These are phyloP conservation scores for Sciurus carolinensis DNA, from an alignment of 2,797 vertebrate genomes.

Conservation along the genomic window DNA sequence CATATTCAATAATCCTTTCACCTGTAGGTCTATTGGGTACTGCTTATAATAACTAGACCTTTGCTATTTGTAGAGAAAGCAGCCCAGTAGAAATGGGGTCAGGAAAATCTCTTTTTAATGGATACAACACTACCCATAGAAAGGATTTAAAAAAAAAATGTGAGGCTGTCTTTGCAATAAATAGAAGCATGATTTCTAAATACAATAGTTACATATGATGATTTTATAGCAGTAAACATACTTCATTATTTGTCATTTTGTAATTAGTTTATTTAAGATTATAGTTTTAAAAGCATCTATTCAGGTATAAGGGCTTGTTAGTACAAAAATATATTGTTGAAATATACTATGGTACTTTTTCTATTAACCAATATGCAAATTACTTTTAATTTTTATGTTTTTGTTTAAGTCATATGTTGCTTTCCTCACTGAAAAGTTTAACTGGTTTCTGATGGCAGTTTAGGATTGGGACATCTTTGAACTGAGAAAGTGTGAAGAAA, in stretches of 20 bases:
- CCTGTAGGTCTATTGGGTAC: constrained; percentile 48
- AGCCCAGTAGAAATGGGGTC: constrained; percentile 72
- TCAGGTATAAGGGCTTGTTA: background rate
- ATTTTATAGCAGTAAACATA: constrained; percentile 18
- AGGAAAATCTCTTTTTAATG: constrained; percentile 68
- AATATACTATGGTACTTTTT: background rate
- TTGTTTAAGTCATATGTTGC: background rate
- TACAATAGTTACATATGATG: background rate
- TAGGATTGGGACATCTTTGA: background rate
- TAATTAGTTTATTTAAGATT: background rate
- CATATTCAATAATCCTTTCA: constrained; percentile 76
- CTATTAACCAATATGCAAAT: background rate
- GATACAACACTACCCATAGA: background rate
- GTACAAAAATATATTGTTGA: background rate
- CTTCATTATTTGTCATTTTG: background rate
- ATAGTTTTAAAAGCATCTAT: background rate
- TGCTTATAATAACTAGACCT: constrained; percentile 77
- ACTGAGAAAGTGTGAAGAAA: rapidly evolving
- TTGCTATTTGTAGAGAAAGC: constrained; percentile 72
- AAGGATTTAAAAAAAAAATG: background rate
- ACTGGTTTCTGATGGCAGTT: background rate
- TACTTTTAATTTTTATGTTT: background rate
- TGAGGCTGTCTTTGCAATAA: background rate
- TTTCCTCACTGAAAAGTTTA: background rate
- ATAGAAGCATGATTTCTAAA: background rate